Evolutionary conservation across 2,113 vertebrate genomes (phyloP).

Genomic region (Mystacornis crossleyi): DNA sequence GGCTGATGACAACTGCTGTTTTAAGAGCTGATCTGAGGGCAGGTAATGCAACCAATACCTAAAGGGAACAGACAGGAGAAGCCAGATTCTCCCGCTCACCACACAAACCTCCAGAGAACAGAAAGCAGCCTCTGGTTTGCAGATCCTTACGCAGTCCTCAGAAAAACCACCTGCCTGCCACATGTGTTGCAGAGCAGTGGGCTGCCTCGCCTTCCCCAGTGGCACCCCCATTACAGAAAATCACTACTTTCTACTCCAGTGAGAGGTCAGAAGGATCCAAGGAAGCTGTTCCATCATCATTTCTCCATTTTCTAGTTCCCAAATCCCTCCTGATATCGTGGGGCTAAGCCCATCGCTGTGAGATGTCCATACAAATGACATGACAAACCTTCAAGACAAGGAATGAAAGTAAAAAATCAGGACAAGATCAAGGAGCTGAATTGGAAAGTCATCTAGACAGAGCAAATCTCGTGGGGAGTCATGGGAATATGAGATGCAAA

Average conservation of each 20-base stretch:
- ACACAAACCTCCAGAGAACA: neutral
- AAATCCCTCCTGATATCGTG: neutral
- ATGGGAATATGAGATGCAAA: neutral
- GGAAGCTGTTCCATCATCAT: neutral
- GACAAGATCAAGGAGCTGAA: neutral
- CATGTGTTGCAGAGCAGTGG: neutral
- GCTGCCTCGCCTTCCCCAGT: neutral
- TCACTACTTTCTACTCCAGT: neutral
- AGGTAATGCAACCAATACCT: neutral
- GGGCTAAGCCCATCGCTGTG: neutral
- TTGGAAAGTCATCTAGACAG: neutral
- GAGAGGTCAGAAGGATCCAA: neutral
- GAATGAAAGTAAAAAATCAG: neutral
- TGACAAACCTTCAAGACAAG: neutral
- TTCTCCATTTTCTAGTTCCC: neutral
- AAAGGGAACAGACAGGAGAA: constrained; percentile 32
- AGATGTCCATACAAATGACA: neutral
- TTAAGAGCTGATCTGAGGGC: neutral
- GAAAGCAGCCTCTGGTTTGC: neutral
- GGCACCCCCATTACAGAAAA: neutral
- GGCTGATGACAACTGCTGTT: neutral
- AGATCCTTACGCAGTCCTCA: neutral
- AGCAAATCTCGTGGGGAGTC: neutral
- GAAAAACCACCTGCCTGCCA: neutral
- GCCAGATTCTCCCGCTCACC: neutral